Base-by-base conservation (phyloP, 1,140 invertebrate genomes). In the Diabrotica virgifera region DNA sequence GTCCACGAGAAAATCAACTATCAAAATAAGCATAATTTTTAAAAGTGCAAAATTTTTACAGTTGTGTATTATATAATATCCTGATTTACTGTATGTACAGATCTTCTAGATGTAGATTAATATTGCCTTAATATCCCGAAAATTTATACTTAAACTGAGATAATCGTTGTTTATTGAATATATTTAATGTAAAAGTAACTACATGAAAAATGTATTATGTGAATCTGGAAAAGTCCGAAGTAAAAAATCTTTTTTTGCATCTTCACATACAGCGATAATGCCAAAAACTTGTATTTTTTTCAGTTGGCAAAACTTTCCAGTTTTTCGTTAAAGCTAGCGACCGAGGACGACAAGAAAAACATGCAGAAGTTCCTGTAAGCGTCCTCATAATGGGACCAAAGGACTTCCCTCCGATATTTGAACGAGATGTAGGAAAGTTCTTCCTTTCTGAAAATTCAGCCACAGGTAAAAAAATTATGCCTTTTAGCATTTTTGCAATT, bases 261-360 rank as follows among this genome's bases (percentile, higher is more conserved):
- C 9, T 55, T 10, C 9, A 14, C 5, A 55, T 35, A n/a, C 9
- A 55, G 9, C 14, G 54, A 13, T 36, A 36, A 24, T 24, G 24
- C 24, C 24, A 24, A 24, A 24, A 24, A 24, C 24, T 24, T 24
- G 4, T 35, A 24, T 62, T 37, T 14, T 36, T 83, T 82, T 62
- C 80, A 93, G 91, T 87, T 77, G 89, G 89, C 71, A 85, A 92
- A 81, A 83, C 90, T 9, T 91, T 92, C 77, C 93, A 96, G 81
- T 89, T 96, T 72, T 97, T 96, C 81, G 87, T 97, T 36, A 85
- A 91, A 59, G 95, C 92, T 5, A 85, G 85, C 61, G 94, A 97
- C 80, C 84, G 83, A 70, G 92, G 93, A 14, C 80, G 82, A 36
- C 87, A 86, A 10, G 76, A 85, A 35, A 82, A 86, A 70, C 86